phyloP scores from a whole-genome alignment of 1,140 invertebrate genomes.

The Drosophila pandora region DNA sequence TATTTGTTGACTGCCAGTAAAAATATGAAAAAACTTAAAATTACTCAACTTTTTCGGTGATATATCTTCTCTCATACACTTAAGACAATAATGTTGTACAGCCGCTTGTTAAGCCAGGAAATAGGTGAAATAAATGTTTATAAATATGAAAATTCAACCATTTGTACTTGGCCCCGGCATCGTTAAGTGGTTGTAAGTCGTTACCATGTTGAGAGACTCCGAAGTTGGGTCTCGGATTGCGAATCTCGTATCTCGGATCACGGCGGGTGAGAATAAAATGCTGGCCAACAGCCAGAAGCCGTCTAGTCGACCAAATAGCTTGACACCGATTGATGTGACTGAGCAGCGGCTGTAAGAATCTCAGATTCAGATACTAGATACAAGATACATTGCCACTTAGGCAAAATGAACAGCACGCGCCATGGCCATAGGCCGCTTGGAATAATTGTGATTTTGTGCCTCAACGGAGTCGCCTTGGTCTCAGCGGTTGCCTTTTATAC shows the following conservation, averaged over 20 bases:
- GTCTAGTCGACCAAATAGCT: slow-evolving; percentile 27
- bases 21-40: not conserved
- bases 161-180: slow-evolving; percentile 31
- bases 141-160: slow-evolving; percentile 9
- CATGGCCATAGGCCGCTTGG: slow-evolving; percentile 19
- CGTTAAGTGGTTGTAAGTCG: slow-evolving; percentile 25
- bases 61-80: not conserved
- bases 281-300: slow-evolving; percentile 6
- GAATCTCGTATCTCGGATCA: slow-evolving; percentile 6
- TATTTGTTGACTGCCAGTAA: not conserved
- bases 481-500: slow-evolving; percentile 59
- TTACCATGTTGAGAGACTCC: slow-evolving; percentile 29
- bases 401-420: slow-evolving; percentile 45
- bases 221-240: slow-evolving; percentile 5
- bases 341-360: slow-evolving; percentile 6
- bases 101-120: slow-evolving; percentile 12
- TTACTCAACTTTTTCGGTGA: not conserved
- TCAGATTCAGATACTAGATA: slow-evolving; percentile 11
- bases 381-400: slow-evolving; percentile 7
- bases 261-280: slow-evolving; percentile 39
- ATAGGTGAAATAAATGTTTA: slow-evolving; percentile 8
- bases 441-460: slow-evolving; percentile 41
- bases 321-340: slow-evolving; percentile 44
- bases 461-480: slow-evolving; percentile 34
- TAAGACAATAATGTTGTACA: not conserved